Base-by-base conservation (phyloP, 2,797 vertebrate genomes). In the Varecia variegata region DNA sequence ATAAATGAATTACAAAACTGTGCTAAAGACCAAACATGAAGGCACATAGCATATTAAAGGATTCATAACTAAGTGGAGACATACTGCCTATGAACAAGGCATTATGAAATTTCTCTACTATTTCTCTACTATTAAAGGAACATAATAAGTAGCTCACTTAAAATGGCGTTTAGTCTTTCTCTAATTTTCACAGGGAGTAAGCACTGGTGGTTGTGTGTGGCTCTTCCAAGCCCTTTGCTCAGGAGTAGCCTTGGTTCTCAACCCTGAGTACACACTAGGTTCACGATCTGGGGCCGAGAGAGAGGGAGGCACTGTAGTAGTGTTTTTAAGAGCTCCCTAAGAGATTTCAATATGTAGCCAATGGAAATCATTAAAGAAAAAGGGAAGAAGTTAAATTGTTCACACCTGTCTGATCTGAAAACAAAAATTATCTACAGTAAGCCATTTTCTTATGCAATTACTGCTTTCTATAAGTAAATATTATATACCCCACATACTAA, bases 21-120 rank as follows among this genome's bases (percentile, higher is more conserved):
- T 65, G 2, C 17, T 17, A 88, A 32, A 91, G 35, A 83, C 65
- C 52, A 50, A 67, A 65, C 32, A 45, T 1, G 27, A 89, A 92
- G 47, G 43, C 23, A 70, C 30, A 81, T 21, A 35, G 27, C 62
- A 27, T 62, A 68, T 81, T 81, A 87, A 80, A 82, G 58, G 20
- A 76, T 90, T 89, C 81, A 81, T 56, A 82, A 65, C n/a, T 85
- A 92, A 84, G 47, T 68, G 15, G 79, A 82, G 30, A 90, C 20
- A 70, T 40, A 74, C 50, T 90, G 38, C 60, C n/a, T 32, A 52
- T 35, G 47, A 90, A 52, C 35, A 80, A 80, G 45, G 60, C 21
- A 73, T 56, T 83, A 79, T 50, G 13, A 83, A 71, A 88, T 83
- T 87, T 65, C 68, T 65, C 43, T 45, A 45, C 43, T 45, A 91